These are phyloP conservation scores for Oreochromis mossambicus DNA, from an alignment of 2,797 vertebrate genomes.

Conservation along the genomic window DNA sequence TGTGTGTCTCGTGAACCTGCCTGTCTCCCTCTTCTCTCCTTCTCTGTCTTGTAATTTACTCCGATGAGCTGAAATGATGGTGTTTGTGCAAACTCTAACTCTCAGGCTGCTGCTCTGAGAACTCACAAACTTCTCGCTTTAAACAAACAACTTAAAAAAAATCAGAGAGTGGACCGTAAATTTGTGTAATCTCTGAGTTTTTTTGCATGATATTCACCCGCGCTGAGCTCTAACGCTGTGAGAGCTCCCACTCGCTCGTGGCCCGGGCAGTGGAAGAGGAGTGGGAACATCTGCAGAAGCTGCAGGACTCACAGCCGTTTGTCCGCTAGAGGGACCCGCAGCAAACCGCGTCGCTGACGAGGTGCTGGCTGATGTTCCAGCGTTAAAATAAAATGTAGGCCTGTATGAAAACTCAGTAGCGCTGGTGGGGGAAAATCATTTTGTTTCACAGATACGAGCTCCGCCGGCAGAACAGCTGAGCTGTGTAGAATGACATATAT, in stretches of 20 bases:
- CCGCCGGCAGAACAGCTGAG: neutral
- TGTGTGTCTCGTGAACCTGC: neutral
- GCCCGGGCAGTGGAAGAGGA: neutral
- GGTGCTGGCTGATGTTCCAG: neutral
- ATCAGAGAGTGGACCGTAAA: no score
- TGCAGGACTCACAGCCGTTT: neutral
- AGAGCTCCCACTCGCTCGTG: neutral
- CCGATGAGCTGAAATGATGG: neutral
- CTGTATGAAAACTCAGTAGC: neutral
- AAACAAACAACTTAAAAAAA: neutral
- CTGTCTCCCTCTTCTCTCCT: neutral
- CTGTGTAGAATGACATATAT: neutral
- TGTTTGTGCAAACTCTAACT: neutral
- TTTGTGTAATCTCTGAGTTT: neutral
- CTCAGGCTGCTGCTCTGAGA: neutral
- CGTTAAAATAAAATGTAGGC: neutral
- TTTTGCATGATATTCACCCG: neutral
- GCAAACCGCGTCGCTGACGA: conserved; percentile 31
- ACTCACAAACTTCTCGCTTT: neutral
- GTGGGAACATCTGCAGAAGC: conserved; percentile 33
- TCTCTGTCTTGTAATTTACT: neutral
- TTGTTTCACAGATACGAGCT: neutral
- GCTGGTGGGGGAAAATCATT: neutral
- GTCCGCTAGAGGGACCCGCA: conserved; percentile 81
- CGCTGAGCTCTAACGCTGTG: neutral